These are phyloP conservation scores for Alosa sapidissima DNA, from an alignment of 2,797 vertebrate species.

Conservation along the genomic window DNA sequence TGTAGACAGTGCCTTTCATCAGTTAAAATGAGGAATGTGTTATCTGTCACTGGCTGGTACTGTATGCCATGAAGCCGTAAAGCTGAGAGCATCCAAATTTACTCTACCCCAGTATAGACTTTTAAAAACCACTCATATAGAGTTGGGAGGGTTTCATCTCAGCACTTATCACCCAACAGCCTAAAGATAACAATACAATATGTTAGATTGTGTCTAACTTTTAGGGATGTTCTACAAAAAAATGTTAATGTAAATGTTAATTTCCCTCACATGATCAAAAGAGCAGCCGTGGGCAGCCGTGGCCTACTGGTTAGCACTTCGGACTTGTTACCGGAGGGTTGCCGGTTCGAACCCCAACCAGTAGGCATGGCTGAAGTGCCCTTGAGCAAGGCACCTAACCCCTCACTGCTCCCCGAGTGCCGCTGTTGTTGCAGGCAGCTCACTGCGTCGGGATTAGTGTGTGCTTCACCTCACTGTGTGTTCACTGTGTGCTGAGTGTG, in stretches of 20 bases:
- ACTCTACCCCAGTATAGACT: background rate
- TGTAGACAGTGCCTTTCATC: conserved; percentile 47
- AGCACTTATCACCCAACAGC: background rate
- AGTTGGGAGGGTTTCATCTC: background rate
- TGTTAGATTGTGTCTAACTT: background rate
- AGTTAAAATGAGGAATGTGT: conserved; percentile 34
- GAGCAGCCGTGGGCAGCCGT: too few species aligned
- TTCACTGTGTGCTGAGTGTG: too few species aligned
- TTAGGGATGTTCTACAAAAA: background rate
- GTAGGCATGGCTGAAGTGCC: too few species aligned
- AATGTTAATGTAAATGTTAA: background rate
- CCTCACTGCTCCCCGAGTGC: too few species aligned
- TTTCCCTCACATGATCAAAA: too few species aligned
- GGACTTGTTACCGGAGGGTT: too few species aligned
- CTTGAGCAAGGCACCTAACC: too few species aligned
- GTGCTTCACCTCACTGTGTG: too few species aligned
- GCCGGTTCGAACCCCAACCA: too few species aligned
- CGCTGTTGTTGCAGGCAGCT: too few species aligned
- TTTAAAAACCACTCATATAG: background rate
- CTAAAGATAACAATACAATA: background rate
- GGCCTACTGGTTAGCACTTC: too few species aligned
- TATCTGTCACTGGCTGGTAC: conserved; percentile 33
- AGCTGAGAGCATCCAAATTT: conserved; percentile 8
- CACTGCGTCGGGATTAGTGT: too few species aligned
- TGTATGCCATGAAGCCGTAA: background rate